phyloP scores from a whole-genome alignment of 1,140 invertebrate species.

The Pygmarrhopalites habei region DNA sequence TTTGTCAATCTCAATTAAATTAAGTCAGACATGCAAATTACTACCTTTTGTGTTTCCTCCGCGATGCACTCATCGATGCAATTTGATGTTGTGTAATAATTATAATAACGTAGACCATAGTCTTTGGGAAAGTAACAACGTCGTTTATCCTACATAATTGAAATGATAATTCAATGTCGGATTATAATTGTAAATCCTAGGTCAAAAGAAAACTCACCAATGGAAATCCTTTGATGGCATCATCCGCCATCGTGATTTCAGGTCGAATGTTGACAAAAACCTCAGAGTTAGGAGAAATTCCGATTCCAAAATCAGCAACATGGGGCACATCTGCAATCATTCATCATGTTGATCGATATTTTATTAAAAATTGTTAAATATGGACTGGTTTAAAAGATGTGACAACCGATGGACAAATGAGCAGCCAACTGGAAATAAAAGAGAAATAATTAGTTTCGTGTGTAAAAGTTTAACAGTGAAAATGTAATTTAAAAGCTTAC shows the following conservation, averaged over 20 bases:
- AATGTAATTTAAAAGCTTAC: no score
- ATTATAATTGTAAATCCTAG: neutral
- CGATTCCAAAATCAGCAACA: conserved; percentile 33
- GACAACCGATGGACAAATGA: conserved; percentile 29
- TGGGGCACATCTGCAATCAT: conserved; percentile 36
- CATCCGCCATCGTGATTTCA: conserved; percentile 32
- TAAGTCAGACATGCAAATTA: no score
- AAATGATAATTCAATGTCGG: neutral
- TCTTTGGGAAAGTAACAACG: conserved; percentile 35
- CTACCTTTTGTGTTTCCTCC: conserved; percentile 18
- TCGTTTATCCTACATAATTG: conserved; percentile 25
- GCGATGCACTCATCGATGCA: conserved; percentile 37
- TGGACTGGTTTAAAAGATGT: no score
- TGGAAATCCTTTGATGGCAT: conserved; percentile 22
- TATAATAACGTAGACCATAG: conserved; percentile 24
- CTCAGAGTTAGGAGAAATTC: conserved; percentile 29
- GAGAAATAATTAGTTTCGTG: no score
- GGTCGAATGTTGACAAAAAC: conserved; percentile 28
- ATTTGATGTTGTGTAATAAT: conserved; percentile 31
- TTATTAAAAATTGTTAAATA: no score
- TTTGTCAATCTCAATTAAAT: no score
- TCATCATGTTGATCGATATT: no score
- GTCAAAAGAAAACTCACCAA: conserved; percentile 18
- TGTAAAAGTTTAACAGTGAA: no score
- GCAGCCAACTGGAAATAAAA: conserved; percentile 19